Evolutionary conservation across 2,797 vertebrate genomes (phyloP).

Genomic region (Acipenser ruthenus): DNA sequence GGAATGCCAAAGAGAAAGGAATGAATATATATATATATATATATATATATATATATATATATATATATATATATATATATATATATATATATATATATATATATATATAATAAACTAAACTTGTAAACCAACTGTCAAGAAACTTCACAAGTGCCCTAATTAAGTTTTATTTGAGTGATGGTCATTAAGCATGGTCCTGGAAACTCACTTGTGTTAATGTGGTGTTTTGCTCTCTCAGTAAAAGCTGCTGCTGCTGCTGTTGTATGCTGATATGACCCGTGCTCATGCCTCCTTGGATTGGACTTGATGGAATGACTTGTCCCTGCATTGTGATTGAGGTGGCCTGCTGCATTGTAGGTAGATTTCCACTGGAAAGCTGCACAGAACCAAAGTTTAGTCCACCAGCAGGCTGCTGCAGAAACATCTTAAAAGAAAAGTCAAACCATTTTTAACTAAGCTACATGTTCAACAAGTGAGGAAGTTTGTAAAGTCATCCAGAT

Average conservation of each 20-base stretch:
- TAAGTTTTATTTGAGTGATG: too few species aligned
- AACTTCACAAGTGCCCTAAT: too few species aligned
- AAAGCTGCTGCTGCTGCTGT: slow-evolving; percentile 28
- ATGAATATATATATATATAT: too few species aligned
- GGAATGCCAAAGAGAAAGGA: too few species aligned
- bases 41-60: too few species aligned
- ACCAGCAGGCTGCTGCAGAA: slow-evolving; percentile 74
- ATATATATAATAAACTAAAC: too few species aligned
- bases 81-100: too few species aligned
- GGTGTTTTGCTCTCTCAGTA: slow-evolving; percentile 53
- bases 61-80: too few species aligned
- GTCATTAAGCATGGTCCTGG: too few species aligned
- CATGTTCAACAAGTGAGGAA: background rate
- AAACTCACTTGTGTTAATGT: slow-evolving; percentile 64
- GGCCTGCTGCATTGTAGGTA: slow-evolving; percentile 62
- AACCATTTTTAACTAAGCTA: slow-evolving; percentile 8
- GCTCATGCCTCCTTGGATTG: slow-evolving; percentile 66
- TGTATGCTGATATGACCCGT: slow-evolving; percentile 59
- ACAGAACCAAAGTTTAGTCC: slow-evolving; percentile 74
- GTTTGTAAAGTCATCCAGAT: too few species aligned
- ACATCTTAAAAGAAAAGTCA: slow-evolving; percentile 65
- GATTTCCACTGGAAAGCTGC: slow-evolving; percentile 70
- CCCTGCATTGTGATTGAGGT: slow-evolving; percentile 72
- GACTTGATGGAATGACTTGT: slow-evolving; percentile 68
- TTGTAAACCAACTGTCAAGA: too few species aligned